Evolutionary conservation across 2,797 vertebrate genomes (phyloP).

Genomic region (Alosa sapidissima): DNA sequence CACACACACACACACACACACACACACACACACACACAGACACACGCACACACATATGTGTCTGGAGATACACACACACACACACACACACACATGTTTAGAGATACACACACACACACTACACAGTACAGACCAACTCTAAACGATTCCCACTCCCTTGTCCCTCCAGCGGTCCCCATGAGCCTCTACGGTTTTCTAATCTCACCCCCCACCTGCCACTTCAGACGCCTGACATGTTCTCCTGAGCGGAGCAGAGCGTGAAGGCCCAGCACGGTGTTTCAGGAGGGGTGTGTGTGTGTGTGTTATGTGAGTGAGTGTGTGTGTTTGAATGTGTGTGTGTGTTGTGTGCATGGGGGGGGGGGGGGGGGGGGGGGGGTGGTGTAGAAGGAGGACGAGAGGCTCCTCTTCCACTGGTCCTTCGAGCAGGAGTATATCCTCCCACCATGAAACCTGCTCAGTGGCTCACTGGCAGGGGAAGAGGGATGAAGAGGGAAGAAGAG

Average conservation of each 20-base stretch:
- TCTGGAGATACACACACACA: constrained; percentile 46
- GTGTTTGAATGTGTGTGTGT: too few relatives aligned
- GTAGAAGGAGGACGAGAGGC: background rate
- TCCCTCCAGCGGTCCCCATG: constrained; percentile 47
- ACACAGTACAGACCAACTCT: constrained; percentile 53
- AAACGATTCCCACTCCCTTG: constrained; percentile 49
- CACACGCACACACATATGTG: constrained; percentile 42
- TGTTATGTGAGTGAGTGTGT: too few relatives aligned
- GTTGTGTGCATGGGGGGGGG: too few relatives aligned
- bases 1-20: constrained; percentile 54
- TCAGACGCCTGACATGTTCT: constrained; percentile 68
- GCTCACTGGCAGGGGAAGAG: background rate
- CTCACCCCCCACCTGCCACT: constrained; percentile 74
- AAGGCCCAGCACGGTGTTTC: constrained; percentile 14
- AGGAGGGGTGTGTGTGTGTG: background rate
- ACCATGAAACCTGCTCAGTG: background rate
- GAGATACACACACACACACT: constrained; percentile 32
- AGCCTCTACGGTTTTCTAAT: constrained; percentile 58
- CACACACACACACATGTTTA: background rate
- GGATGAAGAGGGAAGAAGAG: background rate
- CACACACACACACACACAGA: constrained; percentile 9
- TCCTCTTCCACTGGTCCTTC: background rate
- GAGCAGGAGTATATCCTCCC: background rate
- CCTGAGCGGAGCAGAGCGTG: constrained; percentile 63
- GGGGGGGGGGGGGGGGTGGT: too few relatives aligned